Base-by-base conservation (phyloP, 2,113 vertebrate genomes). In the Taurulus bubalis region DNA sequence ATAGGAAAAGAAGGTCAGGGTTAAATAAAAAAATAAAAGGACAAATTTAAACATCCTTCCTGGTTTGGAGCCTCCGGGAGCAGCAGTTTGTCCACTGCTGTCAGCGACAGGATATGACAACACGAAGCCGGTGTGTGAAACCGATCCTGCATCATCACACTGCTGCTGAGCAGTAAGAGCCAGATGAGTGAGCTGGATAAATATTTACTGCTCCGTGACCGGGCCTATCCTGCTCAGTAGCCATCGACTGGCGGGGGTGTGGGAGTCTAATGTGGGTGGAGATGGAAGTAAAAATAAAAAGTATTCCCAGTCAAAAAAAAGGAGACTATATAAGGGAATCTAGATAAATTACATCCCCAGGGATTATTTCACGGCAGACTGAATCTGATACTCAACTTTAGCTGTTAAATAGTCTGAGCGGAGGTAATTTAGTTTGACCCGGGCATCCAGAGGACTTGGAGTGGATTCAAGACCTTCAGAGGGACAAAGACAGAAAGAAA, bases 401-500 rank as follows among this genome's bases (percentile, higher is more conserved):
- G 63, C 65, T 79, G 66, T 68, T 77, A 15, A 67, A 58, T 26
- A 71, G 84, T 83, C 67, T 72, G 70, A 62, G 82, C 72, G 84
- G 82, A 77, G 82, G 87, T 76, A 84, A 88, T 79, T 88, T 26
- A 47, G 86, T 53, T 75, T 90, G 86, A 89, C 84, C 86, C 53
- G n/a, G 67, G 79, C 80, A 80, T 76, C 78, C 70, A 83, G 84
- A 89, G 67, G 75, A 88, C 80, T 91, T 89, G 77, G 84, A 85
- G 64, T 47, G 38, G 67, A 60, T 85, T 84, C 75, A 83, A 84
- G 85, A 85, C 70, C 73, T 78, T 86, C 42, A 79, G 36, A 59
- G 78, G 84, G 85, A 90, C 87, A 92, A 89, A 91, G 79, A 74
- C 59, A 85, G 72, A 83, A 89, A 85, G 72, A 84, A 77, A 89